Conservation (phyloP, 2,113 vertebrate species). For the Baryphthengus martii region DNA sequence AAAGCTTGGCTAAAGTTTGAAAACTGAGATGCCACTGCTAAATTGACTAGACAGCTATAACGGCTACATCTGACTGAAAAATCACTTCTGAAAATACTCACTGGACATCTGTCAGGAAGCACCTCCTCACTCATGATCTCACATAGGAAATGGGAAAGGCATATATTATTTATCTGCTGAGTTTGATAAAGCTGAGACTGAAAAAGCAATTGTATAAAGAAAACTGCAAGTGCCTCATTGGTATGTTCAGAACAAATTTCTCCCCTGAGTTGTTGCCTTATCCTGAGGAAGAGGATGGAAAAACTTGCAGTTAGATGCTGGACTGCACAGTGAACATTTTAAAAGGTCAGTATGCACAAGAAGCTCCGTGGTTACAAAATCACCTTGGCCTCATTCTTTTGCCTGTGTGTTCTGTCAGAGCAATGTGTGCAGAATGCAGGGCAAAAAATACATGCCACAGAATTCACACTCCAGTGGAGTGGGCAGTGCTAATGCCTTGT, state of each 20-base stretch:
- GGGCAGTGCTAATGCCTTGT: background rate
- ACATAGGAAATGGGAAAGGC: slow-evolving; percentile 24
- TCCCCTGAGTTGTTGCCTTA: background rate
- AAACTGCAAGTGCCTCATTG: background rate
- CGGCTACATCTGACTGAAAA: slow-evolving; percentile 18
- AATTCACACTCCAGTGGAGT: background rate
- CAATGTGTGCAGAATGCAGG: background rate
- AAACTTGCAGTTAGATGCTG: background rate
- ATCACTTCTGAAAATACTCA: slow-evolving; percentile 35
- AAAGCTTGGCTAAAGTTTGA: slow-evolving; percentile 37
- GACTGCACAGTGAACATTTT: background rate
- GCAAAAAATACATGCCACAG: background rate
- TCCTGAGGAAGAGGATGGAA: background rate
- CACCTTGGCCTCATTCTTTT: background rate
- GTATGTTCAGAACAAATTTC: background rate
- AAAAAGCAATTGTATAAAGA: background rate
- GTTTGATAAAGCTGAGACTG: slow-evolving; percentile 1
- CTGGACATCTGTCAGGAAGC: slow-evolving; percentile 30
- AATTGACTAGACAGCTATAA: slow-evolving; percentile 7
- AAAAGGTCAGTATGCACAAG: background rate
- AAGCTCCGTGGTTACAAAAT: background rate
- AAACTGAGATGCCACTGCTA: slow-evolving; percentile 38
- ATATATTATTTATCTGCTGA: slow-evolving; percentile 40
- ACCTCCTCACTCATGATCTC: slow-evolving; percentile 40
- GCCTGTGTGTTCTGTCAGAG: background rate